Evolutionary conservation across 2,113 vertebrate species (phyloP).

Genomic region (Eupsittula cactorum): DNA sequence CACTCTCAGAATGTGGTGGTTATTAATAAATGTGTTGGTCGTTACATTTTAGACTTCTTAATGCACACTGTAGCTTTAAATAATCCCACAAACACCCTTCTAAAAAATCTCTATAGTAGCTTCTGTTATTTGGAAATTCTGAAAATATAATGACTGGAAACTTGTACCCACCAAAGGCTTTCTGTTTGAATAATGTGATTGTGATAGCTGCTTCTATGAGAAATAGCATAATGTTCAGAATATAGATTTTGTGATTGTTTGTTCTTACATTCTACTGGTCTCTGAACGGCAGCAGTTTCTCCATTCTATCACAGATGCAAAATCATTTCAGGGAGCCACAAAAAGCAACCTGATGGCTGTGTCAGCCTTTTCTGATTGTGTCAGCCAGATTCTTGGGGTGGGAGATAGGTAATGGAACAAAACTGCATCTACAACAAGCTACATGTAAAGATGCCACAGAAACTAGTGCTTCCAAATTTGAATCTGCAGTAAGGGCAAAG

Average conservation of each 20-base stretch:
- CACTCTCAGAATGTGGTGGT: not conserved
- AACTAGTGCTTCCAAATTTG: not conserved
- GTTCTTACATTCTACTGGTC: not conserved
- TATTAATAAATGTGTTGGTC: slow-evolving; percentile 11
- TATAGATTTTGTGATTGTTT: not conserved
- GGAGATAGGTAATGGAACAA: not conserved
- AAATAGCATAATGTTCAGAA: not conserved
- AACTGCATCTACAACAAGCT: not conserved
- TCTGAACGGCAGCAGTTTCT: not conserved
- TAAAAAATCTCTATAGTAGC: not conserved
- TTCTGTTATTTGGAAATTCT: not conserved
- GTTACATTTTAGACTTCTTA: not conserved
- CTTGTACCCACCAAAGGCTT: not conserved
- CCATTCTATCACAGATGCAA: not conserved
- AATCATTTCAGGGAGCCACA: not conserved
- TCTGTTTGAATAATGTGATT: not conserved
- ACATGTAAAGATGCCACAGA: not conserved
- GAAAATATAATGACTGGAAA: not conserved
- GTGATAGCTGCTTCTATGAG: not conserved
- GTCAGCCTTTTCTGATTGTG: not conserved
- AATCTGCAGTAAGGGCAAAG: not conserved
- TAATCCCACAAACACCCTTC: not conserved
- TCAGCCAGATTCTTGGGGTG: not conserved
- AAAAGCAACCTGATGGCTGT: not conserved
- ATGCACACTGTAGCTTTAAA: not conserved